Evolutionary conservation across 2,113 vertebrate species (phyloP).

Genomic region (Xyrauchen texanus): DNA sequence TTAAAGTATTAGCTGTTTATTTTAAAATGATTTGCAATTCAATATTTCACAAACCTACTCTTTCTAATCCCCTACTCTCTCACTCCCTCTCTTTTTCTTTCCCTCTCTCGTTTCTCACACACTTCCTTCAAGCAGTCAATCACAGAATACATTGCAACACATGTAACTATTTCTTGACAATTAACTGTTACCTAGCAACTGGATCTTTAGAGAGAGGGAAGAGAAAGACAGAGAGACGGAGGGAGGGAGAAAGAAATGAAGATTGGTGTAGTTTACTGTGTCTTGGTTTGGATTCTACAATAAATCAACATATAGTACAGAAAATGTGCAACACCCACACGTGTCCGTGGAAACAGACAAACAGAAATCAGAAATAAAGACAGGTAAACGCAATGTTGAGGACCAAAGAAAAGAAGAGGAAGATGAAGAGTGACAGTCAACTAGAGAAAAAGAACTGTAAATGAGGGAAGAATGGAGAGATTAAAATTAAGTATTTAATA

Average conservation of each 20-base stretch:
- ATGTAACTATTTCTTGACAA: conserved; percentile 83
- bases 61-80: conserved; percentile 50
- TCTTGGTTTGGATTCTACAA: conserved; percentile 74
- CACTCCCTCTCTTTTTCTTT: conserved; percentile 57
- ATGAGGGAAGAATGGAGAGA: too few relatives aligned
- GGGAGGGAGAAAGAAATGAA: neutral
- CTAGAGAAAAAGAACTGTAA: too few relatives aligned
- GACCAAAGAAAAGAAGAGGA: neutral
- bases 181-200: conserved; percentile 86
- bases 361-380: conserved; percentile 28
- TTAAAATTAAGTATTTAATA: too few relatives aligned
- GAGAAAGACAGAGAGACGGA: conserved; percentile 27
- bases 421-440: conserved; percentile 13
- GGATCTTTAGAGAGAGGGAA: conserved; percentile 70
- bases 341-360: neutral
- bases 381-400: conserved; percentile 32
- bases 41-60: conserved; percentile 43
- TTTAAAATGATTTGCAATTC: conserved; percentile 36
- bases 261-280: conserved; percentile 66
- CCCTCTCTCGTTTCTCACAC: conserved; percentile 60
- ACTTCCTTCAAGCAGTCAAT: conserved; percentile 63
- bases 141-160: conserved; percentile 75
- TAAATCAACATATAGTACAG: conserved; percentile 72
- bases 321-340: conserved; percentile 74
- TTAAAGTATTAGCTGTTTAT: conserved; percentile 38